Percentiles rank a stretch among this genome's conserved stretches.
Evolutionary conservation across 2,113 vertebrate genomes (phyloP).

Genomic region (Nerophis ophidion): DNA sequence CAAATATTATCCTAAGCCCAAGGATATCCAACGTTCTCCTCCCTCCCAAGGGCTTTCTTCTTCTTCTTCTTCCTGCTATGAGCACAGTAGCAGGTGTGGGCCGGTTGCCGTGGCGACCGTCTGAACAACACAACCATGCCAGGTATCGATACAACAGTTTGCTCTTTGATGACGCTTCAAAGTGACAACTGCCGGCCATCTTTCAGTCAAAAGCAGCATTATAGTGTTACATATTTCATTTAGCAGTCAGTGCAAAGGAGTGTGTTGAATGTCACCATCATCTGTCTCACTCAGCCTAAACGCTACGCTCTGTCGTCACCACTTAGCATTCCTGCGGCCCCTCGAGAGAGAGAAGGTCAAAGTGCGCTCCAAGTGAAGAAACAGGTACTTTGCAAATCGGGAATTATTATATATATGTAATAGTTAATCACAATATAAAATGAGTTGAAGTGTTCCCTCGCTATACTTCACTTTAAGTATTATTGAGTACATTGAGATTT

Average conservation of each 20-base stretch:
- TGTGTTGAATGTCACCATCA: constrained; percentile 42
- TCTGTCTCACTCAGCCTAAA: constrained; percentile 37
- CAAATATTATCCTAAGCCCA: constrained; percentile 64
- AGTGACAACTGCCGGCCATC: not conserved
- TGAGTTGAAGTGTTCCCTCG: too few species aligned
- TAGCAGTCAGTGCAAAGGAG: not conserved
- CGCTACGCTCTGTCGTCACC: constrained; percentile 30
- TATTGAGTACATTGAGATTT: too few species aligned
- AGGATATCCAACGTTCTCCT: constrained; percentile 61
- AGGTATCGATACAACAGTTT: not conserved
- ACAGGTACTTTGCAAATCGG: too few species aligned
- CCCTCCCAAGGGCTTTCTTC: constrained; percentile 13
- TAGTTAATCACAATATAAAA: too few species aligned
- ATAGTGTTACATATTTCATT: too few species aligned
- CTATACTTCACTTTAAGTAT: too few species aligned
- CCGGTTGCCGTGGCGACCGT: constrained; percentile 54
- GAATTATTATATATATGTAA: too few species aligned
- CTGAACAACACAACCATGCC: constrained; percentile 42
- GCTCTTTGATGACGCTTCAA: not conserved
- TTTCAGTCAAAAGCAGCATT: too few species aligned
- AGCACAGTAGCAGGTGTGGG: constrained; percentile 62
- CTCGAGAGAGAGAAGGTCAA: constrained; percentile 16
- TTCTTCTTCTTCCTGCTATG: constrained; percentile 10
- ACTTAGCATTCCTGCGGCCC: constrained; percentile 40
- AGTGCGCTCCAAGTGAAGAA: not conserved